Conservation (phyloP, 2,113 vertebrate genomes). For the Varanus komodoensis region DNA sequence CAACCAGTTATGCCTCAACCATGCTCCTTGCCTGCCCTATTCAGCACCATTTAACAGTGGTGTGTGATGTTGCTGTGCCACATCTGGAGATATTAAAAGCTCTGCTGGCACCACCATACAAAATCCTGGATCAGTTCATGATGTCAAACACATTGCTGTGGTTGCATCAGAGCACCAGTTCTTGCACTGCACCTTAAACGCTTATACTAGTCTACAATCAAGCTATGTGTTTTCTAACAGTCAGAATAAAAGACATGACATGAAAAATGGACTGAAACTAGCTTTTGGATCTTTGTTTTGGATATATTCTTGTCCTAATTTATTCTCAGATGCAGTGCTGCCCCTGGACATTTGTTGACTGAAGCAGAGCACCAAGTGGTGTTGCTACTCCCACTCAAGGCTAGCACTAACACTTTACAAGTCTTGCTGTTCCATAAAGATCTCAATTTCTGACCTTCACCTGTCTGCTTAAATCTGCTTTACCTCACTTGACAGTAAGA, state of each 20-base stretch:
- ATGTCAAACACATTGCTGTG: neutral
- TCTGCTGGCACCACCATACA: neutral
- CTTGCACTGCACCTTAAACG: neutral
- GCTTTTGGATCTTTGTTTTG: neutral
- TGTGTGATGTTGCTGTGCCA: neutral
- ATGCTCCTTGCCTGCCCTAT: neutral
- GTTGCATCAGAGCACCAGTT: neutral
- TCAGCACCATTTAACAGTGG: neutral
- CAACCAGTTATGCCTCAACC: neutral
- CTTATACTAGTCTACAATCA: neutral
- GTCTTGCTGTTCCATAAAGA: neutral
- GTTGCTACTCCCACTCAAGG: no score
- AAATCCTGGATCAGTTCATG: neutral
- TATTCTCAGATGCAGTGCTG: conserved; percentile 9
- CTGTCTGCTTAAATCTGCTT: neutral
- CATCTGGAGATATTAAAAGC: neutral
- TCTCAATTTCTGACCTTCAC: neutral
- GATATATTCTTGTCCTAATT: conserved; percentile 5
- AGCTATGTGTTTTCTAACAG: conserved; percentile 22
- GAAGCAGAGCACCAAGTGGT: neutral
- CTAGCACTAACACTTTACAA: neutral
- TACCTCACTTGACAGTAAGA: neutral
- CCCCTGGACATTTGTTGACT: neutral
- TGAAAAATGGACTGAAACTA: neutral
- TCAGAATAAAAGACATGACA: conserved; percentile 26